Base-by-base conservation (phyloP, 2,797 vertebrate genomes). In the Clarias laeviceps region DNA sequence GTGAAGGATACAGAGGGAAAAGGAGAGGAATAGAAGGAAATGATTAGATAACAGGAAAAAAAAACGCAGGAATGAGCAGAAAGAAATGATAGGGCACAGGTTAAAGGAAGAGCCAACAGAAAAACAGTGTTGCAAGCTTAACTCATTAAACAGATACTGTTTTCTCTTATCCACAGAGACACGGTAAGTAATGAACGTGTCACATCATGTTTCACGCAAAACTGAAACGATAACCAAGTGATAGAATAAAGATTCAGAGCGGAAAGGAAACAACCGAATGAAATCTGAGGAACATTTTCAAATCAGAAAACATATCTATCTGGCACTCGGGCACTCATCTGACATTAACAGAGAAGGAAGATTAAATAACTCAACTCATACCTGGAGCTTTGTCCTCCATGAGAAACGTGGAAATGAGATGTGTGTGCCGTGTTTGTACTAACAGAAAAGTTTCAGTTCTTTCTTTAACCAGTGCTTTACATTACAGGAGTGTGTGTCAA, bases 391-490 rank as follows among this genome's bases (percentile, higher is more conserved):
- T 91, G 83, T 90, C 37, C 89, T 93, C 92, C 93, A 94, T 93
- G 87, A 80, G 89, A 88, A 91, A 80, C 83, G 69, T 29, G 78
- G 81, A 89, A 88, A 87, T 79, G 82, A 85, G 68, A 89, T 24
- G 76, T 56, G 29, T 50, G 85, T 84, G 80, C 70, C 50, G 80
- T 27, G 27, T 79, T 85, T 85, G 79, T 40, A 87, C 84, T 59
- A 69, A 40, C 45, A 69, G 50, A n/a, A 24, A 80, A 86, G 94
- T 96, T 95, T 95, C 94, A 94, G 89, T 95, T 95, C 94, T 93
- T 92, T 87, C 72, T 66, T 27, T 81, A 32, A 14, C 1, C 79
- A 22, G 37, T 12, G 62, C 40, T 40, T 62, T 12, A 15, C 54
- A 32, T 34, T 22, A 59, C 3, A 59, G 29, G 54, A 27, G 73